Base-by-base conservation (phyloP, 1,140 invertebrate species). In the Rhizoglyphus robini region DNA sequence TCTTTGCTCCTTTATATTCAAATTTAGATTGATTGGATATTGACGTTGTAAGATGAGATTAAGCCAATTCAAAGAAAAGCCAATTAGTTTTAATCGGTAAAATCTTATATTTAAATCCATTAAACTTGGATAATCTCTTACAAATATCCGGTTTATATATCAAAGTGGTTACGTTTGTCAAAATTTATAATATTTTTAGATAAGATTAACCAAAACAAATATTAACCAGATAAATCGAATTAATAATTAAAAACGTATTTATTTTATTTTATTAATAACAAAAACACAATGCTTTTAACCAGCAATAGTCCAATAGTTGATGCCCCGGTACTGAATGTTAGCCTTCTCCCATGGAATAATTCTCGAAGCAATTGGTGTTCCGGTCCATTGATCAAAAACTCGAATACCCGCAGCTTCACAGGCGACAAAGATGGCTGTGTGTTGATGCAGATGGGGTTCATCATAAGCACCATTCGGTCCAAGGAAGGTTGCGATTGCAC, bases 361-460 rank as follows among this genome's bases (percentile, higher is more conserved):
- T 2, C 63, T 29, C 3, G 3, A 64, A 2, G 13, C 11, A 27
- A 64, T 64, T 11, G 63, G 63, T 32, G 41, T 51, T n/a, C 63
- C 63, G 18, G 11, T 51, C 63, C 63, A 64, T 38, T 64, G 63
- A 31, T 64, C 63, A 15, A 29, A 64, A 20, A 64, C 63, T 2
- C 63, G 2, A 27, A 64, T 64, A 13, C 63, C 63, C 5, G 1
- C 46, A 1, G 15, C 29, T 3, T 57, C 46, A 25, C 63, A 64
- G 13, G 23, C n/a, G 25, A 49, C 41, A 54, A 64, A 64, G 29
- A 64, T 64, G 25, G 63, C 63, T 3, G 63, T 64, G 27, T 64
- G 63, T 57, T 64, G 63, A 23, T 51, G 63, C 1, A 64, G 25
- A 57, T 64, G 63, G 3, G 63, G 63, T 27, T 64, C 63, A 64